Percentiles rank a stretch among this genome's conserved stretches.
phyloP scores from a whole-genome alignment of 2,797 vertebrate species.

The Hippocampus kuda region DNA sequence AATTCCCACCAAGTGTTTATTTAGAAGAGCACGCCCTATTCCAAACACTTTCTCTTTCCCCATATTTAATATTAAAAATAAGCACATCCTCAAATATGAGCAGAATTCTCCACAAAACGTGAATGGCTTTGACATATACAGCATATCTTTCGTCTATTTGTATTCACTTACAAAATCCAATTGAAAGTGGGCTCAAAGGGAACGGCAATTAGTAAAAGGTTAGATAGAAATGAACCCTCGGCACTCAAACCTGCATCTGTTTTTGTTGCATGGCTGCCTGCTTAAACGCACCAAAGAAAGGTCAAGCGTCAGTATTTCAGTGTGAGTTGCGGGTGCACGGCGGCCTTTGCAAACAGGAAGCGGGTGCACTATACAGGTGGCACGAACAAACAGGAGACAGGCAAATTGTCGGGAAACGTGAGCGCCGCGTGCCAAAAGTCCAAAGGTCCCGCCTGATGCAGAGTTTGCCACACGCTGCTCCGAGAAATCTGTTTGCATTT shows the following conservation, averaged over 20 bases:
- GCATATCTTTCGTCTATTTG: background rate
- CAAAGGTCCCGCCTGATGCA: slow-evolving; percentile 14
- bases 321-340: background rate
- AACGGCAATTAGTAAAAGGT: background rate
- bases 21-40: background rate
- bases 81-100: background rate
- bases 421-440: slow-evolving; percentile 16
- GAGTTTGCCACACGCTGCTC: slow-evolving; percentile 47
- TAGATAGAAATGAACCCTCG: background rate
- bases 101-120: background rate
- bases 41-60: background rate
- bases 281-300: slow-evolving; percentile 26
- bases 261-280: slow-evolving; percentile 30
- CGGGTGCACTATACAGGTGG: slow-evolving; percentile 40
- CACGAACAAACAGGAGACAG: slow-evolving; percentile 12
- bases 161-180: background rate
- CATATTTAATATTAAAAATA: background rate
- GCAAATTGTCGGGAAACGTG: slow-evolving; percentile 26
- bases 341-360: slow-evolving; percentile 42
- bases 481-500: slow-evolving; percentile 59
- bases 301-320: slow-evolving; percentile 1
- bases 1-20: background rate
- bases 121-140: background rate
- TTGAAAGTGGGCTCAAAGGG: background rate
- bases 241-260: slow-evolving; percentile 34